phyloP scores from a whole-genome alignment of 2,888 invertebrate species.

The Cerceris rybyensis region DNA sequence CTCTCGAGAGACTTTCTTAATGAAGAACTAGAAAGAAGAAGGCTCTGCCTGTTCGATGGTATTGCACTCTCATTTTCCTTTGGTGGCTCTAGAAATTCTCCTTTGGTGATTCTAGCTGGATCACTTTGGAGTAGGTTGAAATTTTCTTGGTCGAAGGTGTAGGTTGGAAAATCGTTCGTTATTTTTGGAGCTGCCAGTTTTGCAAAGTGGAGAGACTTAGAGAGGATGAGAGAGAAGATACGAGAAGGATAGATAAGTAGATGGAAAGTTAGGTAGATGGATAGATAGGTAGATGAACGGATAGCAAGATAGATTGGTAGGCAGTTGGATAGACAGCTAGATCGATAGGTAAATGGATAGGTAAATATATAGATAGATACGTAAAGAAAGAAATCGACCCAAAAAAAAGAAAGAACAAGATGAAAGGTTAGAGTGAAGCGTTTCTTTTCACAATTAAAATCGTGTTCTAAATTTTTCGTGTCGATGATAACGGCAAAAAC shows the following conservation, averaged over 20 bases:
- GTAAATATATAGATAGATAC: too few relatives aligned
- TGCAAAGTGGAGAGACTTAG: background rate
- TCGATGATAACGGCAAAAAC: conserved; percentile 29
- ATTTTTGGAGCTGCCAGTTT: conserved; percentile 31
- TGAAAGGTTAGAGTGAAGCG: background rate
- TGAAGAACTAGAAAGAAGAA: too few relatives aligned
- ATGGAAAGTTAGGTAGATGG: too few relatives aligned
- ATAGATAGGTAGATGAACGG: too few relatives aligned
- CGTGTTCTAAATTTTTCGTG: conserved; percentile 48
- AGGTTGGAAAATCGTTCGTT: conserved; percentile 40
- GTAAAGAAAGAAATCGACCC: too few relatives aligned
- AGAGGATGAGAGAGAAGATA: conserved; percentile 4
- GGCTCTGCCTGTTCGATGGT: background rate
- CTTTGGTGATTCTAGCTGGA: conserved; percentile 11
- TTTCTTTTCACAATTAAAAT: conserved; percentile 25
- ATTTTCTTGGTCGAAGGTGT: conserved; percentile 11
- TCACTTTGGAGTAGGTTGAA: conserved; percentile 31
- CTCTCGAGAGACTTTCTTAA: background rate
- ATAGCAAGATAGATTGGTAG: too few relatives aligned
- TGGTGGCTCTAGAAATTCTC: background rate
- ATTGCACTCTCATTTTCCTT: conserved; percentile 2
- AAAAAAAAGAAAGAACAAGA: too few relatives aligned
- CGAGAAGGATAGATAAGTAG: too few relatives aligned
- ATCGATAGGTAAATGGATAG: too few relatives aligned
- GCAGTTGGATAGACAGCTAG: too few relatives aligned